Base-by-base conservation (phyloP, 2,888 invertebrate genomes). In the Amphipyra berbera region DNA sequence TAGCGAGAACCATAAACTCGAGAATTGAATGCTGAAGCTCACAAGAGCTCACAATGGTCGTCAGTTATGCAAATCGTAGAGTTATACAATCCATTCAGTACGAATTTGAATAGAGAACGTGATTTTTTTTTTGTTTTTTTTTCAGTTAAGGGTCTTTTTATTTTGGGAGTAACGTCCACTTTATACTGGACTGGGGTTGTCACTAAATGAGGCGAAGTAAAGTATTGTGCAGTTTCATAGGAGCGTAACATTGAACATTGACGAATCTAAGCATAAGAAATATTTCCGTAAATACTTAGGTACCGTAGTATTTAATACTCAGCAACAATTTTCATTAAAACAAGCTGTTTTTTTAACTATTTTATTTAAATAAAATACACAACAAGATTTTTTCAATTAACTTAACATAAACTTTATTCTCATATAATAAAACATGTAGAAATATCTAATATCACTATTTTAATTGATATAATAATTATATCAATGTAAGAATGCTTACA, bases 81-180 rank as follows among this genome's bases (percentile, higher is more conserved):
- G 67, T 70, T 68, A 78, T 78, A 73, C 69, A 82, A 81, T 66
- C 65, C 58, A 78, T 78, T 79, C 62, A 79, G 53, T 57, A 54
- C 53, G 59, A 55, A 56, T 74, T 57, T 65, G 30, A 59, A 73
- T 56, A 57, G 61, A 52, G 64, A 46, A 48, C 52, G 46, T 53
- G 45, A 45, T 59, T 49, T 62, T 13, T 1, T 15, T 58, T 59
- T 54, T 57, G 15, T 13, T 21, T 38, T 10, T 13, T 59, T 61
- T 61, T 62, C 42, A 10, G 6, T 14, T 14, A 40, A 27, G 44
- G 47, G 50, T 38, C 65, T 73, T 54, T 63, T 48, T 49, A 57
- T 68, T 61, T 54, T 46, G 45, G 40, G 59, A 45, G 56, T 56
- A 63, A 63, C 63, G 46, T 50, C 58, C 56, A 44, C 27, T 71